Evolutionary conservation across 2,888 invertebrate species (phyloP).

Genomic region (Masnerella sp.): DNA sequence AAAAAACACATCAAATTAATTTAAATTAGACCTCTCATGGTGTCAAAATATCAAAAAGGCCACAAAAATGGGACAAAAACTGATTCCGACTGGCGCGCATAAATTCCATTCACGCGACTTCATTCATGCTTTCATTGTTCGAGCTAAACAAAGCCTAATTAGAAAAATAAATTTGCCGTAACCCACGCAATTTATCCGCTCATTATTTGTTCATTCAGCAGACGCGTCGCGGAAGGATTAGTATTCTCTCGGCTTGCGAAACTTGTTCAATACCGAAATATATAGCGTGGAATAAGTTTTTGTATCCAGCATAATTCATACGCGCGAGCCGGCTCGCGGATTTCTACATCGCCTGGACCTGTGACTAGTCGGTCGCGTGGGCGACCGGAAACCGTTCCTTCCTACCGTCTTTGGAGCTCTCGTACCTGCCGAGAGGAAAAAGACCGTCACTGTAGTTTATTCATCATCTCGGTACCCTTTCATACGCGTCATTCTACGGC

Average conservation of each 20-base stretch:
- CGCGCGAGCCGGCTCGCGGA: slow-evolving; percentile 67
- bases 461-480: slow-evolving; percentile 54
- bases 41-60: no score
- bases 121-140: no score
- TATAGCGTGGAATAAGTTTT: slow-evolving; percentile 8
- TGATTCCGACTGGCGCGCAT: no score
- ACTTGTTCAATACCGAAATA: slow-evolving; percentile 1
- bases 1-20: no score
- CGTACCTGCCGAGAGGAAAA: slow-evolving; percentile 57
- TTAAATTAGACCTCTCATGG: no score
- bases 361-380: slow-evolving; percentile 72
- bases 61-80: no score
- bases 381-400: slow-evolving; percentile 80
- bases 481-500: slow-evolving; percentile 41
- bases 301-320: slow-evolving; percentile 20
- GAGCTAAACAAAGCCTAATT: no score
- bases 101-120: no score
- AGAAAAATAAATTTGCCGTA: no score
- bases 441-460: slow-evolving; percentile 45
- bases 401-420: slow-evolving; percentile 77
- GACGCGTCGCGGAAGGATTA: slow-evolving; percentile 10
- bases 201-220: no score
- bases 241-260: background rate
- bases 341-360: slow-evolving; percentile 70
- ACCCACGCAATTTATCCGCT: no score